These are phyloP conservation scores for Drosophila nigricruria DNA, from an alignment of 2,888 invertebrate species.

Conservation along the genomic window DNA sequence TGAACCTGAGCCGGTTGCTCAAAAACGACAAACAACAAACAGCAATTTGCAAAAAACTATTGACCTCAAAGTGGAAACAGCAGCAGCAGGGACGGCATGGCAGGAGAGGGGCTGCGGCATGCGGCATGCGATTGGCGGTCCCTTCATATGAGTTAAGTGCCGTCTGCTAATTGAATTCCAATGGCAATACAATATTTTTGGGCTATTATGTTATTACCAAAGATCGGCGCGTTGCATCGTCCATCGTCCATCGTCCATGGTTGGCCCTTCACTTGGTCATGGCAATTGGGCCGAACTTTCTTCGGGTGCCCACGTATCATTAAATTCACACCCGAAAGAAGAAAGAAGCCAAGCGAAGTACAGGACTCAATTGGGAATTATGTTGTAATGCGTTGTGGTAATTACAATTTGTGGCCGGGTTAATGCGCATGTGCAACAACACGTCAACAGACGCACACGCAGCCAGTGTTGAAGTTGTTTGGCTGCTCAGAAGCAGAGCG, in stretches of 20 bases:
- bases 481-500: slow-evolving; percentile 1
- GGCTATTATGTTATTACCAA: slow-evolving; percentile 79
- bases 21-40: slow-evolving; percentile 65
- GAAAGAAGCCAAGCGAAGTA: slow-evolving; percentile 5
- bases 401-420: slow-evolving; percentile 80
- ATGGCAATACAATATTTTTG: slow-evolving; percentile 77
- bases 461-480: slow-evolving; percentile 29
- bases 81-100: slow-evolving; percentile 12
- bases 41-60: slow-evolving; percentile 68
- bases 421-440: slow-evolving; percentile 82
- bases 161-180: slow-evolving; percentile 77
- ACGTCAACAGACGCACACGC: slow-evolving; percentile 67
- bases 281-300: slow-evolving; percentile 70
- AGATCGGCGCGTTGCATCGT: slow-evolving; percentile 48
- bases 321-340: slow-evolving; percentile 74
- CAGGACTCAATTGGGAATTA: slow-evolving; percentile 66
- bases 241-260: neutral
- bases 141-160: slow-evolving; percentile 60
- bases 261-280: slow-evolving; percentile 22
- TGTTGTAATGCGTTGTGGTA: slow-evolving; percentile 82
- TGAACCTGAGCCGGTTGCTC: slow-evolving; percentile 58
- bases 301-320: slow-evolving; percentile 61
- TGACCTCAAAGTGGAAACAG: slow-evolving; percentile 73
- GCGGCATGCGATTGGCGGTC: slow-evolving; percentile 13
- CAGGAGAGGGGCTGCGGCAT: slow-evolving; percentile 11